Base-by-base conservation (phyloP, 2,113 vertebrate species). In the Astur gentilis region DNA sequence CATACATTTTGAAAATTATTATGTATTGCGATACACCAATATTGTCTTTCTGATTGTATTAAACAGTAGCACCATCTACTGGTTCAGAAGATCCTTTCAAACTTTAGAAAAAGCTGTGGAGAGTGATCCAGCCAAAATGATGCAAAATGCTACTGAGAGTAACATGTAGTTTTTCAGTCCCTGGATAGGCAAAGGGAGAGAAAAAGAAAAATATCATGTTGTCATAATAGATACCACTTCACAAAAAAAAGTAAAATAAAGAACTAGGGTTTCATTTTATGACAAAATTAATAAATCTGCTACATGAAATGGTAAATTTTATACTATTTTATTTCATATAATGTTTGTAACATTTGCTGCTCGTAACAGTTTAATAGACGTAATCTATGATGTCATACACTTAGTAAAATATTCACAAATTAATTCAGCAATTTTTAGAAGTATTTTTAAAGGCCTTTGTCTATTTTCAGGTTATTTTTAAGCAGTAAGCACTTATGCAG, bases 61-160 rank as follows among this genome's bases (percentile, higher is more conserved):
- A 83, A 80, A 52, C 25, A 10, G 60, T 85, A 91, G 91, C 95
- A 95, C 98, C 98, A 97, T 80, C 98, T 98, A 81, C 93, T 96
- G 98, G 95, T 83, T 64, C 27, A 69, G 38, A 54, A 20, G 26
- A 55, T 64, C 58, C 21, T 70, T 77, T 98, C 89, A 99, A 21
- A 98, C 47, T 96, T 98, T 98, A 64, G 99, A 99, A 97, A 99
- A 97, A 38, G 98, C 98, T 0, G 98, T 99, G 45, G 98, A 98
- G 40, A 99, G 67, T 2, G 98, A 98, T 62, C 99, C 99, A 11
- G 97, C 61, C 95, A 99, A 36, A 88, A 99, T 96, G 66, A 98
- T 94, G 67, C 98, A 98, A 77, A 98, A 98, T 0, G 98, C 99
- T 67, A 99, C 23, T 13, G 44, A 62, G 88, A 99, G 98, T 80